Percentiles rank a stretch among this genome's conserved stretches.
phyloP scores from a whole-genome alignment of 2,113 vertebrate species.

The Lontra canadensis region DNA sequence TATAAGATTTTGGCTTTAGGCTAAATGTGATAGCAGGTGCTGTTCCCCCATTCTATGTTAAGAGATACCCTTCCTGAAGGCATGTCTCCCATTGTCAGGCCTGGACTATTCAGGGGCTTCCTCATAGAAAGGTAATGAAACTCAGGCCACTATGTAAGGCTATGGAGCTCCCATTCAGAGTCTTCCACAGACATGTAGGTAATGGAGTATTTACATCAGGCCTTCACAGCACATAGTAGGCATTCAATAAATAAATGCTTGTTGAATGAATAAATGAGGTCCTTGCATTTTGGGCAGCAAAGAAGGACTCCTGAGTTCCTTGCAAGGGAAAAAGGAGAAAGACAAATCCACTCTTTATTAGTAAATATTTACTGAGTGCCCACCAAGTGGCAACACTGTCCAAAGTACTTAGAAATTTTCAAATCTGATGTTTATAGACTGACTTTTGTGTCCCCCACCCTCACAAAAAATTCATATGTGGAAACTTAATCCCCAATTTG shows the following conservation, averaged over 20 bases:
- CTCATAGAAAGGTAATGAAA: not conserved
- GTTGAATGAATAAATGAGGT: not conserved
- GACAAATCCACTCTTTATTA: not conserved
- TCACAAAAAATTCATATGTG: not conserved
- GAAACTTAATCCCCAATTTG: not conserved
- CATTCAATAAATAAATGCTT: conserved; percentile 14
- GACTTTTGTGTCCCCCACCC: not conserved
- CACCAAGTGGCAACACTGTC: not conserved
- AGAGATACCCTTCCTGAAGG: not conserved
- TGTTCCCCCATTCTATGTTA: not conserved
- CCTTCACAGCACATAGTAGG: not conserved
- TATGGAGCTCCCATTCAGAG: not conserved
- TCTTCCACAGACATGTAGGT: not conserved
- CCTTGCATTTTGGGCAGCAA: not conserved
- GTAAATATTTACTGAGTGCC: not conserved
- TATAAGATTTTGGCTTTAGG: not conserved
- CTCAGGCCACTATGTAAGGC: not conserved
- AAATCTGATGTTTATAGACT: not conserved
- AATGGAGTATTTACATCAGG: not conserved
- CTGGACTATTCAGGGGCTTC: not conserved
- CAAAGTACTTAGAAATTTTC: not conserved
- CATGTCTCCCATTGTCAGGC: not conserved
- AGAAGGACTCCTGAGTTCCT: not conserved
- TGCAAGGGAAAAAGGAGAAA: not conserved
- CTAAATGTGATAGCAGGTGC: not conserved